Conservation (phyloP, 2,888 invertebrate species). For the Tenthredo mesomela region DNA sequence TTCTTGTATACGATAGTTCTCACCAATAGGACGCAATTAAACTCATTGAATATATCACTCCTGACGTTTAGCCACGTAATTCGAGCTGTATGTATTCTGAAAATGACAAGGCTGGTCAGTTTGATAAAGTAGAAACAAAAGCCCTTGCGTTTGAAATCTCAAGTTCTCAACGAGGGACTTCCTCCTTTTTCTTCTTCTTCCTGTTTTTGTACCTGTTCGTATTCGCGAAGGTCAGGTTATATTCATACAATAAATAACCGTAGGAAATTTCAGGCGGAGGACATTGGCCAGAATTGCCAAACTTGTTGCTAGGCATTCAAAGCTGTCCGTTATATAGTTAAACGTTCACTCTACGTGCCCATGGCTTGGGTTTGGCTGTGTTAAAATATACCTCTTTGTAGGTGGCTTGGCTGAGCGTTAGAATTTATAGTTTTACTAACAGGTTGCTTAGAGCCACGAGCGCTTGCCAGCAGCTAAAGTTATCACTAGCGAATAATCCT, state of each 20-base stretch:
- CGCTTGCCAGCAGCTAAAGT: conserved; percentile 29
- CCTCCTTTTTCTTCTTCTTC: background rate
- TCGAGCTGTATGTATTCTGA: conserved; percentile 13
- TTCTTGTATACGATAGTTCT: background rate
- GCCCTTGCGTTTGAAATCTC: conserved; percentile 39
- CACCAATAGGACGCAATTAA: background rate
- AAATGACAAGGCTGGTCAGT: conserved; percentile 10
- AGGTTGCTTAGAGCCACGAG: conserved; percentile 1
- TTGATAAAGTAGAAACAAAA: conserved; percentile 15
- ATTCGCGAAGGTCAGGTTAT: background rate
- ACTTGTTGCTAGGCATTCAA: conserved; percentile 69
- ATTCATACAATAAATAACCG: background rate
- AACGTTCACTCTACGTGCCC: conserved; percentile 53
- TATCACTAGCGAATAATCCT: background rate
- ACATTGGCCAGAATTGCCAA: conserved; percentile 37
- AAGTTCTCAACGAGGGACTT: background rate
- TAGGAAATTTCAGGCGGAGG: conserved; percentile 23
- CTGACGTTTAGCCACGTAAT: background rate
- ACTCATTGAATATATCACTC: background rate
- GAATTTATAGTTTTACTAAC: conserved; percentile 38
- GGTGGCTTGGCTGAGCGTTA: background rate
- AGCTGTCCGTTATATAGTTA: conserved; percentile 64
- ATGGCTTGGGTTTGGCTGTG: conserved; percentile 6
- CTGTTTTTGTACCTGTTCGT: conserved; percentile 12
- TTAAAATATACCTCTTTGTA: conserved; percentile 21